Conservation (phyloP, 2,888 invertebrate genomes). For the Elysia crispata region DNA sequence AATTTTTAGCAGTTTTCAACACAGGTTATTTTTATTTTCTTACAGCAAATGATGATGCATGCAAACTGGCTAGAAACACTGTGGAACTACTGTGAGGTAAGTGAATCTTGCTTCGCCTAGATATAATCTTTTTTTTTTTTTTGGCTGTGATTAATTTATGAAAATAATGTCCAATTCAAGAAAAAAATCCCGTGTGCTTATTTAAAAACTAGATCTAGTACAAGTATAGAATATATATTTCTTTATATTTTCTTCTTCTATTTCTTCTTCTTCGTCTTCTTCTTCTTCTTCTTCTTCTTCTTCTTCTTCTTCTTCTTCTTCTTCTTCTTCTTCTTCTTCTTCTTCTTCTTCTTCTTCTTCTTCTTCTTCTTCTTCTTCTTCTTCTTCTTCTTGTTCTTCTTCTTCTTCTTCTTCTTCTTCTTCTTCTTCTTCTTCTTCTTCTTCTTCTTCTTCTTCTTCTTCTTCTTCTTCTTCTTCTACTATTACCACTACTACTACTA, state of each 20-base stretch:
- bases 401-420: not conserved
- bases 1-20: too few species aligned
- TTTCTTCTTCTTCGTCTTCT: too few species aligned
- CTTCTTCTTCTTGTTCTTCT: not conserved
- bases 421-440: not conserved
- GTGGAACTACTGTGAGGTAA: too few species aligned
- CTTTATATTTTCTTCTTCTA: not conserved
- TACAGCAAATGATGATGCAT: too few species aligned
- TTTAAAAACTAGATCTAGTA: not conserved
- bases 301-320: not conserved
- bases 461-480: not conserved
- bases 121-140: too few species aligned
- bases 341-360: not conserved
- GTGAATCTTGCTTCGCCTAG: too few species aligned
- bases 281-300: not conserved
- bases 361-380: not conserved
- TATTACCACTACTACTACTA: not conserved
- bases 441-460: not conserved
- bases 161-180: too few species aligned
- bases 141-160: too few species aligned
- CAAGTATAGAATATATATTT: too few species aligned
- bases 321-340: slow-evolving; percentile 5
- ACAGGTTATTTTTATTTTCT: too few species aligned
- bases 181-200: too few species aligned
- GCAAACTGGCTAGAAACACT: too few species aligned